Evolutionary conservation across 1,140 invertebrate species (phyloP).

Genomic region (Varroa destructor): DNA sequence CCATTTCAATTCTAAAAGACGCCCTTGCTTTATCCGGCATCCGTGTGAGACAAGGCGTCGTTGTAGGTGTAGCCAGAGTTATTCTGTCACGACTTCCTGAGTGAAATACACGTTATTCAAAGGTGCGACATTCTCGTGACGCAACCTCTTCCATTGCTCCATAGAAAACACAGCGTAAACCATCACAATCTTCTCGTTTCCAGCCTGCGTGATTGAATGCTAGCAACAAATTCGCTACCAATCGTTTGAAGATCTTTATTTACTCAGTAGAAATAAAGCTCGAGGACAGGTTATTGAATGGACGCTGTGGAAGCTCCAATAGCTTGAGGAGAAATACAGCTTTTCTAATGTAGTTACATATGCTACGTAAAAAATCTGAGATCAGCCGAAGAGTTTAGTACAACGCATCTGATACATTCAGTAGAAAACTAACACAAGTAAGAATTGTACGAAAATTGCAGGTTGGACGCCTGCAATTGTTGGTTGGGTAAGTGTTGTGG

Average conservation of each 20-base stretch:
- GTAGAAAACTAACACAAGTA: too few species aligned
- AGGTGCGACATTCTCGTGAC: slow-evolving; percentile 4
- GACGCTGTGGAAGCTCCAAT: background rate
- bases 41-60: slow-evolving; percentile 1
- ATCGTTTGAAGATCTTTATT: background rate
- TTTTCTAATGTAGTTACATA: background rate
- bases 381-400: background rate
- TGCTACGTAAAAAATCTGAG: background rate
- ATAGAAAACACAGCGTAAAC: background rate
- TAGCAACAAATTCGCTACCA: background rate
- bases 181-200: too few species aligned
- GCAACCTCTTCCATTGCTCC: background rate
- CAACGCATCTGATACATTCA: too few species aligned
- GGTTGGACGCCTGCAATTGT: slow-evolving; percentile 12
- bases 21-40: background rate
- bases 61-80: background rate
- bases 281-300: background rate
- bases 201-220: background rate
- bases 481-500: background rate
- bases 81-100: background rate
- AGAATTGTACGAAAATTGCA: background rate
- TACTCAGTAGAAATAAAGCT: background rate
- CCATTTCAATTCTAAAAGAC: too few species aligned
- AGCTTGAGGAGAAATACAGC: background rate
- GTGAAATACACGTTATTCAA: background rate